Conservation (phyloP, 2,888 invertebrate genomes). For the Leuctra nigra region DNA sequence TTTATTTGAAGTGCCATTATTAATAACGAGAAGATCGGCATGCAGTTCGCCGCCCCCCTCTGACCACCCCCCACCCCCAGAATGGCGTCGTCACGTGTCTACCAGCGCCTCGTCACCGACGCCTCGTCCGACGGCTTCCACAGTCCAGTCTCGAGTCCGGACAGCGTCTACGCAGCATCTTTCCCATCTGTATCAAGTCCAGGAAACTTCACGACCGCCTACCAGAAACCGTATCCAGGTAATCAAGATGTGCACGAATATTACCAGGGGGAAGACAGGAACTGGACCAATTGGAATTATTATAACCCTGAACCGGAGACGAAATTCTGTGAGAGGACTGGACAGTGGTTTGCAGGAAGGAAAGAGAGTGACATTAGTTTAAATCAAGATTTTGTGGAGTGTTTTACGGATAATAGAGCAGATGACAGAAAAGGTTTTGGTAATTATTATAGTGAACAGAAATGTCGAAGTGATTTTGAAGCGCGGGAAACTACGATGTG, state of each 20-base stretch:
- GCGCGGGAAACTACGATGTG: too few relatives aligned
- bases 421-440: neutral
- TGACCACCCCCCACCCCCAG: too few relatives aligned
- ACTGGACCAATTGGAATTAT: neutral
- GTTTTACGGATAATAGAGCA: too few relatives aligned
- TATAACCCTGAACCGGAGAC: neutral
- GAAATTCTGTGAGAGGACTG: too few relatives aligned
- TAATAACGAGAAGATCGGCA: too few relatives aligned
- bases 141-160: constrained; percentile 28
- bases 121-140: constrained; percentile 23
- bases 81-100: neutral
- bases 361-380: too few relatives aligned
- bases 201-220: neutral
- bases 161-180: constrained; percentile 24
- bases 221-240: neutral
- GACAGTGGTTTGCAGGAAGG: too few relatives aligned
- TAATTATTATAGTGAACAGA: too few relatives aligned
- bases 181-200: constrained; percentile 16
- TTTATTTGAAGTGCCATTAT: too few relatives aligned
- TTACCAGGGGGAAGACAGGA: neutral
- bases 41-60: too few relatives aligned
- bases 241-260: neutral
- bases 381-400: too few relatives aligned
- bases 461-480: too few relatives aligned
- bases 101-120: neutral